Conservation (phyloP, 2,888 invertebrate genomes). For the Phlogophora meticulosa region DNA sequence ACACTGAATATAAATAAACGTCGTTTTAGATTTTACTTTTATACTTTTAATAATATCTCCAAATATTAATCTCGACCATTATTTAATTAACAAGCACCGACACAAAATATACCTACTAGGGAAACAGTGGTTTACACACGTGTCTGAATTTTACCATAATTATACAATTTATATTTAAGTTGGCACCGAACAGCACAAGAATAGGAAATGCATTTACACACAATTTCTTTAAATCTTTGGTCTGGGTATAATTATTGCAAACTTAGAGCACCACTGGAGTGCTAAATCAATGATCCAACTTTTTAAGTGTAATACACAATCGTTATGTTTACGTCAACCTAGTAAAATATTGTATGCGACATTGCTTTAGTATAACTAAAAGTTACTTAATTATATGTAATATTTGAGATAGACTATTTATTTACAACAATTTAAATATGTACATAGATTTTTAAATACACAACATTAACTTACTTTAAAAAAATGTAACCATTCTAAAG, state of each 20-base stretch:
- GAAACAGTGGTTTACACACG: slow-evolving; percentile 70
- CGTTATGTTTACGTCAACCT: slow-evolving; percentile 63
- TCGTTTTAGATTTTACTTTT: slow-evolving; percentile 47
- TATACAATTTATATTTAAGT: slow-evolving; percentile 72
- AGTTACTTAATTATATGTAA: slow-evolving; percentile 73
- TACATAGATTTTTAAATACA: slow-evolving; percentile 86
- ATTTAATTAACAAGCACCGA: slow-evolving; percentile 72
- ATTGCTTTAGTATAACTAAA: slow-evolving; percentile 64
- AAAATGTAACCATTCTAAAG: slow-evolving; percentile 70
- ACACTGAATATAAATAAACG: slow-evolving; percentile 44
- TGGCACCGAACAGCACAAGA: slow-evolving; percentile 82
- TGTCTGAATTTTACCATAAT: slow-evolving; percentile 69
- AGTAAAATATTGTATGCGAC: slow-evolving; percentile 66
- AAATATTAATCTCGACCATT: slow-evolving; percentile 73
- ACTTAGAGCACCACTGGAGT: slow-evolving; percentile 70
- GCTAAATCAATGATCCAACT: slow-evolving; percentile 57
- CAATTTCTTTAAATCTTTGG: slow-evolving; percentile 84
- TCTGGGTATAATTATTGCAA: slow-evolving; percentile 82
- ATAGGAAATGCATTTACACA: slow-evolving; percentile 76
- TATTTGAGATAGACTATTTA: slow-evolving; percentile 87
- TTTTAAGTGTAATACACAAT: slow-evolving; percentile 62
- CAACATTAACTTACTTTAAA: slow-evolving; percentile 83
- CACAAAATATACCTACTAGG: slow-evolving; percentile 69
- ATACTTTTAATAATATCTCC: slow-evolving; percentile 68
- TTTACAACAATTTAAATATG: slow-evolving; percentile 89